Evolutionary conservation across 2,888 invertebrate genomes (phyloP).

Genomic region (Magallana nippona): DNA sequence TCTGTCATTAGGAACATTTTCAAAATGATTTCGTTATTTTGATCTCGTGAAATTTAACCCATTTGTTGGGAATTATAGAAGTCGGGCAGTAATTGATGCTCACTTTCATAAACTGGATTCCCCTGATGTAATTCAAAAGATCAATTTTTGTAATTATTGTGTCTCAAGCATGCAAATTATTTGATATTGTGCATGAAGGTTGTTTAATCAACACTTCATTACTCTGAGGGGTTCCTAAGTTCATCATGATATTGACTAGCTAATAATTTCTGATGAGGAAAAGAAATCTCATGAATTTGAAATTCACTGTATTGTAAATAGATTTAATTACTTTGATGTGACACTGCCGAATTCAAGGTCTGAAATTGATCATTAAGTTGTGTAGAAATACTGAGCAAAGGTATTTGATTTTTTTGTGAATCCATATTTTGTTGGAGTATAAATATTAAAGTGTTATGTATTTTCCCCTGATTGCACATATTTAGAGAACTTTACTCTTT

Average conservation of each 20-base stretch:
- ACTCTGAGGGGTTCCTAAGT: slow-evolving; percentile 23
- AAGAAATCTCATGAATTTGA: slow-evolving; percentile 6
- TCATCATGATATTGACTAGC: background rate
- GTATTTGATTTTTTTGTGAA: too few species aligned
- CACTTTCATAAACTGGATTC: background rate
- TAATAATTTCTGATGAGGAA: background rate
- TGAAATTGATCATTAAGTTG: background rate
- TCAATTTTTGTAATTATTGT: slow-evolving; percentile 20
- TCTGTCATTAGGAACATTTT: slow-evolving; percentile 24
- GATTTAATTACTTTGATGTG: background rate
- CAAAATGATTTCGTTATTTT: slow-evolving; percentile 15
- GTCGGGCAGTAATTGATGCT: background rate
- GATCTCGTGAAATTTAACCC: slow-evolving; percentile 29
- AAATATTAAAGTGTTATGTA: too few species aligned
- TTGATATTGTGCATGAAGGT: slow-evolving; percentile 21
- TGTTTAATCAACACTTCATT: slow-evolving; percentile 16
- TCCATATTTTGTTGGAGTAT: too few species aligned
- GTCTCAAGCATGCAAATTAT: slow-evolving; percentile 8
- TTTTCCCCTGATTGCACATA: too few species aligned
- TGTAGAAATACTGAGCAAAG: background rate
- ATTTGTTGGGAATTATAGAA: slow-evolving; percentile 12
- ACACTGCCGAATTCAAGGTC: background rate
- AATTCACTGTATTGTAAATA: background rate
- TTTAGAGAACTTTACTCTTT: too few species aligned
- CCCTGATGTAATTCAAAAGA: slow-evolving; percentile 8